Conservation (phyloP, 2,797 vertebrate species). For the Leptatherina wallacei region DNA sequence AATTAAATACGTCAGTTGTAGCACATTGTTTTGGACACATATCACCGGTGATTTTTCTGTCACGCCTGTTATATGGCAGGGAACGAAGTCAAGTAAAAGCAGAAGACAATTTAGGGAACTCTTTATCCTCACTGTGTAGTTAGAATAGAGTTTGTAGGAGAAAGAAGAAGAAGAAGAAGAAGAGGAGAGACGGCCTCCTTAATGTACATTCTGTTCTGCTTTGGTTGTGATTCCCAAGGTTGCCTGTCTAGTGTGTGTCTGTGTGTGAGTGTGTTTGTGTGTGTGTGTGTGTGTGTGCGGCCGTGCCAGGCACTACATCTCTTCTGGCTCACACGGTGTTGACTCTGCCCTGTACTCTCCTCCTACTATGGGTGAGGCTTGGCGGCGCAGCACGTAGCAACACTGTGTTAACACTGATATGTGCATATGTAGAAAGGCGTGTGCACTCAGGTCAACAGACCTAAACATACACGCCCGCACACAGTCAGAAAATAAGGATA, state of each 20-base stretch:
- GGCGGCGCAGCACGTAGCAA: constrained; percentile 63
- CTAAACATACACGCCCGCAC: constrained; percentile 32
- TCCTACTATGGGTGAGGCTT: constrained; percentile 79
- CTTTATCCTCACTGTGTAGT: constrained; percentile 4
- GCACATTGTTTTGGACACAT: neutral
- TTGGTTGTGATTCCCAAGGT: constrained; percentile 85
- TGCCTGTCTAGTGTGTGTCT: constrained; percentile 66
- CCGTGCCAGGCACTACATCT: constrained; percentile 95
- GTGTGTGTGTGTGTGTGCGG: constrained; percentile 78
- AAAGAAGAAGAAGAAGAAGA: constrained; percentile 48
- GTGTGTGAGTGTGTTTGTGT: constrained; percentile 12
- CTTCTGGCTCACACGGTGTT: constrained; percentile 86
- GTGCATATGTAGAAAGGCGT: constrained; percentile 58
- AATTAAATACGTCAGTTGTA: constrained; percentile 15
- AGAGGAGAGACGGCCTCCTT: constrained; percentile 69
- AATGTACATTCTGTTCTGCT: constrained; percentile 88
- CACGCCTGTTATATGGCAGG: neutral
- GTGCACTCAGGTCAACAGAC: constrained; percentile 48
- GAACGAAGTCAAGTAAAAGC: constrained; percentile 23
- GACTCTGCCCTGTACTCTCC: constrained; percentile 87
- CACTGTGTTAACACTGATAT: constrained; percentile 67
- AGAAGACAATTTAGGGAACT: constrained; percentile 25
- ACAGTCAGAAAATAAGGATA: constrained; percentile 27
- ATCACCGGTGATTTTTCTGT: neutral
- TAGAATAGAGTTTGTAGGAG: constrained; percentile 28